Conservation (phyloP, 2,888 invertebrate genomes). For the Agrenia bidenticulata region DNA sequence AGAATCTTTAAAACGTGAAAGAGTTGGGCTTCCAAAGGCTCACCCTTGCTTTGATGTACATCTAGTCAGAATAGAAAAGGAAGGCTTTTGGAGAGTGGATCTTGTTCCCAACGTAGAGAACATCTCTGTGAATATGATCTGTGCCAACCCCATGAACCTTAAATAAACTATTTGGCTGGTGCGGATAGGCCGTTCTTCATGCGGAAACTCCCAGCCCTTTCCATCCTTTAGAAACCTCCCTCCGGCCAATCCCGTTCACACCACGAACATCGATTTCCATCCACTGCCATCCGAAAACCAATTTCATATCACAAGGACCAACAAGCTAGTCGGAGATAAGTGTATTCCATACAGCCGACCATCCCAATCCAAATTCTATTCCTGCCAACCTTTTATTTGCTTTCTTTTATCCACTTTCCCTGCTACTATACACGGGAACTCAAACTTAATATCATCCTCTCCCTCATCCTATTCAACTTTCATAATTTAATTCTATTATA, state of each 20-base stretch:
- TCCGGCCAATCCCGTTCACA: conserved; percentile 51
- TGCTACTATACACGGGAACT: not conserved
- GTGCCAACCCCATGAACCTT: conserved; percentile 43
- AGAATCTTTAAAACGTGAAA: too few species aligned
- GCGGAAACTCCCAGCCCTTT: conserved; percentile 50
- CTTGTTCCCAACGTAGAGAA: not conserved
- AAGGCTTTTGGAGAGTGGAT: too few species aligned
- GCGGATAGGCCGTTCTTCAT: conserved; percentile 46
- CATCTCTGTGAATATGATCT: conserved; percentile 5
- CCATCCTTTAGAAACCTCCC: conserved; percentile 49
- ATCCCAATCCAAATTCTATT: not conserved
- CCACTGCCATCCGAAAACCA: conserved; percentile 24
- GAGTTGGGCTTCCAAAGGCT: too few species aligned
- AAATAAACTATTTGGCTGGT: conserved; percentile 44
- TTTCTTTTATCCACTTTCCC: conserved; percentile 20
- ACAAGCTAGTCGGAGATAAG: not conserved
- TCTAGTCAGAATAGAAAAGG: too few species aligned
- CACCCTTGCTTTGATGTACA: too few species aligned
- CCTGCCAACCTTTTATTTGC: conserved; percentile 8
- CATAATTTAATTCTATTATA: conserved; percentile 17
- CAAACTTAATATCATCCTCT: not conserved
- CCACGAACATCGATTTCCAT: conserved; percentile 45
- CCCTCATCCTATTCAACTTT: conserved; percentile 6
- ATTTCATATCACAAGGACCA: conserved; percentile 22
- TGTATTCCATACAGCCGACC: too few species aligned